Conservation (phyloP, 1,140 invertebrate genomes). For the Zaprionus nigranus region DNA sequence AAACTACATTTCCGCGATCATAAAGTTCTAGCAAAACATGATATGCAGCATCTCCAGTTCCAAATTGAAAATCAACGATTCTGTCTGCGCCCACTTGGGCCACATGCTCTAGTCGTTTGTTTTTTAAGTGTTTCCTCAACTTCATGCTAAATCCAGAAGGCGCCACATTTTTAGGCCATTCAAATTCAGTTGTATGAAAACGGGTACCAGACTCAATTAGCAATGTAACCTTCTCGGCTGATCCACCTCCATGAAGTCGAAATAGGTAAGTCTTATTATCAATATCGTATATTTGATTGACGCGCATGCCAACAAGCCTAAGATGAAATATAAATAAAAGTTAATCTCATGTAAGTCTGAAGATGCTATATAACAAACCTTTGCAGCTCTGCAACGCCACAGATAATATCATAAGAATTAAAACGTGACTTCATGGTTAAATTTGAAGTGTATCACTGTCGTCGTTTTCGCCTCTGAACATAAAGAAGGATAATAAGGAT, state of each 20-base stretch:
- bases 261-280: slow-evolving; percentile 98
- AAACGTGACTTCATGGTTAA: slow-evolving; percentile 95
- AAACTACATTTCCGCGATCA: slow-evolving; percentile 97
- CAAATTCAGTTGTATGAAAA: slow-evolving; percentile 97
- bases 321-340: slow-evolving; percentile 42
- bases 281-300: slow-evolving; percentile 99
- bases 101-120: slow-evolving; percentile 95
- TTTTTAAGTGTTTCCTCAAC: slow-evolving; percentile 98
- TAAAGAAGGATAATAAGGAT: background rate
- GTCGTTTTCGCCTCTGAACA: slow-evolving; percentile 31
- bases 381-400: slow-evolving; percentile 93
- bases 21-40: slow-evolving; percentile 98
- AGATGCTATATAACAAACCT: slow-evolving; percentile 85
- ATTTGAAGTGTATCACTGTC: slow-evolving; percentile 10
- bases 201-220: slow-evolving; percentile 97
- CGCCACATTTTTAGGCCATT: slow-evolving; percentile 98
- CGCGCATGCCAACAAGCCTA: slow-evolving; percentile 95
- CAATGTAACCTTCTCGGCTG: slow-evolving; percentile 92
- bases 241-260: slow-evolving; percentile 90
- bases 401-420: slow-evolving; percentile 95
- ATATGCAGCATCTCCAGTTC: slow-evolving; percentile 96
- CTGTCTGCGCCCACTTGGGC: slow-evolving; percentile 95
- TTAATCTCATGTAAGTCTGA: background rate
- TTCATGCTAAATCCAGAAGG: slow-evolving; percentile 99
- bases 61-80: slow-evolving; percentile 97